Conservation (phyloP, 30 jellyfish, hydroid and myxozoan species). For the Cassiopea andromeda region DNA sequence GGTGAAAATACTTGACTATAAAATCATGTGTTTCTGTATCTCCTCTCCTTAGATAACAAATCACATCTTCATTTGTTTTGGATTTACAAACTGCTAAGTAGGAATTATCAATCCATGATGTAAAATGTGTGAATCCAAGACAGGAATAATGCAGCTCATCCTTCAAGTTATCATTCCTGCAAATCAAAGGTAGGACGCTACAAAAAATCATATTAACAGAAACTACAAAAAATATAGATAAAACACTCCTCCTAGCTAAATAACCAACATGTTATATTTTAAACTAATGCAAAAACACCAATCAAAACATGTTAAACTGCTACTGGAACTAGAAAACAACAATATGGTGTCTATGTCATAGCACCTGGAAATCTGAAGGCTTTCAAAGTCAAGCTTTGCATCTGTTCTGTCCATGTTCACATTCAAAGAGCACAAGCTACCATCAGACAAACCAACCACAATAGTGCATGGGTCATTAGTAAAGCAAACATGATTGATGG, state of each 20-base stretch:
- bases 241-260: no score
- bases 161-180: background rate
- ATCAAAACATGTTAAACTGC: no score
- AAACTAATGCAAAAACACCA: no score
- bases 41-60: constrained; percentile 8
- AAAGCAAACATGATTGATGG: constrained; percentile 80
- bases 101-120: constrained; percentile 26
- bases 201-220: no score
- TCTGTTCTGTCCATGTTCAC: background rate
- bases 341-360: background rate
- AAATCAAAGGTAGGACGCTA: background rate
- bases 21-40: background rate
- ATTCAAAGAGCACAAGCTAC: constrained; percentile 1
- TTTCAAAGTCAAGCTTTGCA: background rate
- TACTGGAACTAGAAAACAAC: no score
- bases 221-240: no score
- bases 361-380: constrained; percentile 16
- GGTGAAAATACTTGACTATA: constrained; percentile 16
- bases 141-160: background rate
- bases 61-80: constrained; percentile 10
- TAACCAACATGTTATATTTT: no score
- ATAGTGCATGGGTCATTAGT: constrained; percentile 44
- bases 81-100: constrained; percentile 36
- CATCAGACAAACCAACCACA: constrained; percentile 38
- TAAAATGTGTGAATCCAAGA: constrained; percentile 22